A percentile compares a stretch with the other conserved stretches of the same genome.
Conservation (phyloP, 2,888 invertebrate genomes). For the Macrophya alboannulata region DNA sequence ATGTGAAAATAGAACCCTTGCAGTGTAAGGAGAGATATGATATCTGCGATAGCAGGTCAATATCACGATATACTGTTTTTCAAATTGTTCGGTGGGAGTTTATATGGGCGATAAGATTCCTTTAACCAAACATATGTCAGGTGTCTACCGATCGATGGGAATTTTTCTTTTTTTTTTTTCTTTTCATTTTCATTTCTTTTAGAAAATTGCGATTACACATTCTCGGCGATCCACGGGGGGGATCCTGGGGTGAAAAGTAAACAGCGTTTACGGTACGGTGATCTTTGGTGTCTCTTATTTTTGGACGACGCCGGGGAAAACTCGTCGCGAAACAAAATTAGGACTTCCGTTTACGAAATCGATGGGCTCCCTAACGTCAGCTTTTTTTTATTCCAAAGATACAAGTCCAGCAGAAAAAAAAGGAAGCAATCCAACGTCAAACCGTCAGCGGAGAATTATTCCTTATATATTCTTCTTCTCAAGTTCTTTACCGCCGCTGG, state of each 20-base stretch:
- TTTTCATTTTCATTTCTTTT: too few relatives aligned
- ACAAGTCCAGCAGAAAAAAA: constrained; percentile 10
- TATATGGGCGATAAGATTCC: neutral
- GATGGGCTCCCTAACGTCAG: constrained; percentile 1
- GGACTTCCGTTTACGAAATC: neutral
- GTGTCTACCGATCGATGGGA: neutral
- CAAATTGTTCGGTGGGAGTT: neutral
- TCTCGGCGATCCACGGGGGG: neutral
- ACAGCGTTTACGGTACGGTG: neutral
- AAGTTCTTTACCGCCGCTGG: constrained; percentile 15
- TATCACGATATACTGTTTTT: neutral
- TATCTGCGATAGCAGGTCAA: constrained; percentile 16
- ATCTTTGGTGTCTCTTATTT: neutral
- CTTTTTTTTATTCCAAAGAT: neutral
- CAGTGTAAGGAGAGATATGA: neutral
- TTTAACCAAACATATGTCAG: neutral
- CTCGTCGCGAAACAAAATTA: constrained; percentile 34
- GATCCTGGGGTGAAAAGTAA: neutral
- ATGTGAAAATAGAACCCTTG: constrained; percentile 12
- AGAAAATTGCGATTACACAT: neutral
- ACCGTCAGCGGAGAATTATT: constrained; percentile 23
- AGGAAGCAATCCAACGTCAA: constrained; percentile 8
- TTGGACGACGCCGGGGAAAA: neutral
- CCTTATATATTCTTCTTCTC: neutral
- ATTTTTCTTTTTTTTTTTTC: neutral